Evolutionary conservation across 2,888 invertebrate species (phyloP).

Genomic region (Aporophyla lueneburgensis): DNA sequence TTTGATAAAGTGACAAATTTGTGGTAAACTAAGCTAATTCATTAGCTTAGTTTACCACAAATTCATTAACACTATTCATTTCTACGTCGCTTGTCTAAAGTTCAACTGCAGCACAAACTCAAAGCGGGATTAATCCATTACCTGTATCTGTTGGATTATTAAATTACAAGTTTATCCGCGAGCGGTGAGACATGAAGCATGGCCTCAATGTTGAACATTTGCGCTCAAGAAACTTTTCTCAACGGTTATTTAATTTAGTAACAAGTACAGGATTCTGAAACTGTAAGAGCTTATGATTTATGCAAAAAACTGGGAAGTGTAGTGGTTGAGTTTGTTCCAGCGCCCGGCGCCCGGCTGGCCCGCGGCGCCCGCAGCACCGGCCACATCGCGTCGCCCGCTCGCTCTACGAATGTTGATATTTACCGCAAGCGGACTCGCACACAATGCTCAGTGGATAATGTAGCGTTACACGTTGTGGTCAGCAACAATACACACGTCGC

Average conservation of each 20-base stretch:
- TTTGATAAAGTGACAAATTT: background rate
- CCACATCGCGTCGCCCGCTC: background rate
- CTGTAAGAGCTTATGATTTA: slow-evolving; percentile 45
- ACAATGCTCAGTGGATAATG: background rate
- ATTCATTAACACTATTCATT: slow-evolving; percentile 9
- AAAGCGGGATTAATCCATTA: slow-evolving; percentile 46
- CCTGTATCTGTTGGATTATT: slow-evolving; percentile 53
- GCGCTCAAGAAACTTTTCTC: slow-evolving; percentile 33
- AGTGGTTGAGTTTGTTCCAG: slow-evolving; percentile 7
- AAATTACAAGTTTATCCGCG: slow-evolving; percentile 44
- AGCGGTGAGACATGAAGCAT: slow-evolving; percentile 33
- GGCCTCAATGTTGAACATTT: slow-evolving; percentile 27
- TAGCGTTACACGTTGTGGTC: background rate
- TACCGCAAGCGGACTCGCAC: background rate
- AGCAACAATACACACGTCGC: background rate
- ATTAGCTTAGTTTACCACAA: no score
- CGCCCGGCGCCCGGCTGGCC: background rate
- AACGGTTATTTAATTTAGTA: slow-evolving; percentile 46
- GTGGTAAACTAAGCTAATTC: background rate
- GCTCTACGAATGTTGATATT: slow-evolving; percentile 19
- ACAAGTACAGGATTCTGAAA: slow-evolving; percentile 25
- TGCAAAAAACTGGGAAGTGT: slow-evolving; percentile 25
- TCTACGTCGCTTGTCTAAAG: slow-evolving; percentile 27
- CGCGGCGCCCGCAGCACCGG: background rate
- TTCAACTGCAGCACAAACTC: slow-evolving; percentile 30